phyloP scores from a whole-genome alignment of 2,113 vertebrate genomes.

The Symphodus melops region DNA sequence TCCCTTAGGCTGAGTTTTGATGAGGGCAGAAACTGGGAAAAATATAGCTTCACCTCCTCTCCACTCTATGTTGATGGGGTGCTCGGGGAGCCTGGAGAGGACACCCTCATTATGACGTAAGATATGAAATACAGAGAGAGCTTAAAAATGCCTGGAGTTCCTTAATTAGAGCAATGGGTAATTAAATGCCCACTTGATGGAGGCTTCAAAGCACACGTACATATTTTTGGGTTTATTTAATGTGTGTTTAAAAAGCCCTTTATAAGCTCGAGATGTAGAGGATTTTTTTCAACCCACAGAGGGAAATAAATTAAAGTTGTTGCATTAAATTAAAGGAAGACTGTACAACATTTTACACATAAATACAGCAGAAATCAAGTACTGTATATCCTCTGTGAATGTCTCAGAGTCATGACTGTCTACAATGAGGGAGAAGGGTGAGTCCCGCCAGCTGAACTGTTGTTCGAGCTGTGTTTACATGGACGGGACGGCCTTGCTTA shows the following conservation, averaged over 20 bases:
- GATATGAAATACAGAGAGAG: conserved; percentile 57
- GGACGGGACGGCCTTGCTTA: no score
- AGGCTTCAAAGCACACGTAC: conserved; percentile 33
- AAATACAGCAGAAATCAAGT: no score
- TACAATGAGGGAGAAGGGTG: no score
- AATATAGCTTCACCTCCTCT: conserved; percentile 94
- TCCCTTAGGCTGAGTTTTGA: conserved; percentile 93
- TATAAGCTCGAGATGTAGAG: conserved; percentile 2
- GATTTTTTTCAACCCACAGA: conserved; percentile 16
- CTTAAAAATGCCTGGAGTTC: conserved; percentile 12
- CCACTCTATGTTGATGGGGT: conserved; percentile 95
- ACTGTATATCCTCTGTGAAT: no score
- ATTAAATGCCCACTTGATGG: conserved; percentile 33
- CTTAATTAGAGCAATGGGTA: conserved; percentile 42
- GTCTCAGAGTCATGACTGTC: no score
- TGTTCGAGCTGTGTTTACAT: no score
- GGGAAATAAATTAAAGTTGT: conserved; percentile 24
- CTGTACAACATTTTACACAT: no score
- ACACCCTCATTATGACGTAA: conserved; percentile 97
- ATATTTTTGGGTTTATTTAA: conserved; percentile 24
- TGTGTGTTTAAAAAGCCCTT: conserved; percentile 31
- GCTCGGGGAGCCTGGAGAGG: conserved; percentile 93
- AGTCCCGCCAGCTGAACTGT: no score
- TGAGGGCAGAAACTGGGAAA: conserved; percentile 93
- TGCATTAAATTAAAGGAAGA: background rate